These are phyloP conservation scores for Embiotoca jacksoni DNA, from an alignment of 2,113 vertebrate genomes.

Conservation along the genomic window DNA sequence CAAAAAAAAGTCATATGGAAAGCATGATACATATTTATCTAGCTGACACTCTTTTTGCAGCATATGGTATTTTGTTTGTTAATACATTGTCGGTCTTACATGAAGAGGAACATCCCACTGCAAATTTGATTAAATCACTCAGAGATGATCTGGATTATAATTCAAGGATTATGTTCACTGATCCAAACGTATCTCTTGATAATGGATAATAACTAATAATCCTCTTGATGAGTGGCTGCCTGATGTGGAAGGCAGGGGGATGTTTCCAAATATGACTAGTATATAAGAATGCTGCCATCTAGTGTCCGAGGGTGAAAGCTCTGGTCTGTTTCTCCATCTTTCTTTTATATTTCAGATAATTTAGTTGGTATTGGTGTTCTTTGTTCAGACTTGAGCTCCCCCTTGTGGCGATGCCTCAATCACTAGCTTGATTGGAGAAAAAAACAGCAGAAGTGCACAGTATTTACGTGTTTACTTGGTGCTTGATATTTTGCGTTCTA, in stretches of 20 bases:
- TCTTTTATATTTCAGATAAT: not conserved
- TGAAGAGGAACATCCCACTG: conserved; percentile 15
- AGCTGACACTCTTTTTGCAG: not conserved
- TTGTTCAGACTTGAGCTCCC: not conserved
- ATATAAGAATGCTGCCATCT: conserved; percentile 71
- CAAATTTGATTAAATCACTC: conserved; percentile 56
- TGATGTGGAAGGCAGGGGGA: conserved; percentile 16
- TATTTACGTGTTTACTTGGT: no score
- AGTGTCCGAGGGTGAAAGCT: conserved; percentile 29
- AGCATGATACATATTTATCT: no score
- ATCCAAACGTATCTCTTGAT: conserved; percentile 67
- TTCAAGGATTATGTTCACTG: conserved; percentile 61
- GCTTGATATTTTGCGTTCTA: no score
- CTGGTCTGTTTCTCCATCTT: not conserved
- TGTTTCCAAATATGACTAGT: not conserved
- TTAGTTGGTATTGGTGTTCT: not conserved
- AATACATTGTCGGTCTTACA: not conserved
- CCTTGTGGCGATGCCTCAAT: no score
- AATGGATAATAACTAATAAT: conserved; percentile 71
- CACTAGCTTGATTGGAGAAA: not conserved
- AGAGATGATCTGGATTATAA: conserved; percentile 69
- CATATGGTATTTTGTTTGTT: not conserved
- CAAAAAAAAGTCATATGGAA: not conserved
- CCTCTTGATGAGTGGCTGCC: conserved; percentile 54
- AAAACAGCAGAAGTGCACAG: no score